Base-by-base conservation (phyloP, 2,797 vertebrate genomes). In the Myiothlypis coronata region DNA sequence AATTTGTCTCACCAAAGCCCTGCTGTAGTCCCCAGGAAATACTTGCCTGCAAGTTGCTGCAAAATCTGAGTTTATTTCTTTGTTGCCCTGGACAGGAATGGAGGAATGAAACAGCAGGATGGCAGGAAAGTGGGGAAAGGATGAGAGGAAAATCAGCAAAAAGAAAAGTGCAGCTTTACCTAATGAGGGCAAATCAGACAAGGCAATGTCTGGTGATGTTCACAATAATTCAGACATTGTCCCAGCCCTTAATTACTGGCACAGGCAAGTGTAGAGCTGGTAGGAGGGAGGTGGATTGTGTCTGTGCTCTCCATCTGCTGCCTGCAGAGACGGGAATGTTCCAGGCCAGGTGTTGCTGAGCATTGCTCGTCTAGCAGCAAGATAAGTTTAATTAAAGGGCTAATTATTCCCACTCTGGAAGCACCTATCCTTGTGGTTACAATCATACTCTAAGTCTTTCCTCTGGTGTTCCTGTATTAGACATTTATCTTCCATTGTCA, bases 311-410 rank as follows among this genome's bases (percentile, higher is more conserved):
- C 97, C 98, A 97, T 97, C 97, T 97, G 97, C 89, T 98, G 95
- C 96, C 93, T 96, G 95, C 32, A 90, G 87, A 97, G 96, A 97
- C 21, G 3, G 83, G 82, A 71, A 95, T 53, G 57, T 94, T 96
- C 96, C 91, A 91, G 82, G 96, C 96, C 96, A 97, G 95, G 96
- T 96, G 96, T 72, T 94, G 92, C 95, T 92, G 89, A 93, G 96
- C 47, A 35, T 76, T 94, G 94, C 93, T 96, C 95, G 96, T 96
- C 68, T 96, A 96, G 94, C 83, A 88, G 96, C 37, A 79, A 96
- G 94, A 95, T 74, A 96, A 97, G 96, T 96, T 98, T 97, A 97
- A 97, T 98, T 97, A 97, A 97, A 96, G 94, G 95, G 91, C 95
- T 97, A 97, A 98, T 98, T 97, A 97, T 88, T 91, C 93, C 34